These are phyloP conservation scores for Scaptomyza polygonia DNA, from an alignment of 2,888 invertebrate species.

Conservation along the genomic window DNA sequence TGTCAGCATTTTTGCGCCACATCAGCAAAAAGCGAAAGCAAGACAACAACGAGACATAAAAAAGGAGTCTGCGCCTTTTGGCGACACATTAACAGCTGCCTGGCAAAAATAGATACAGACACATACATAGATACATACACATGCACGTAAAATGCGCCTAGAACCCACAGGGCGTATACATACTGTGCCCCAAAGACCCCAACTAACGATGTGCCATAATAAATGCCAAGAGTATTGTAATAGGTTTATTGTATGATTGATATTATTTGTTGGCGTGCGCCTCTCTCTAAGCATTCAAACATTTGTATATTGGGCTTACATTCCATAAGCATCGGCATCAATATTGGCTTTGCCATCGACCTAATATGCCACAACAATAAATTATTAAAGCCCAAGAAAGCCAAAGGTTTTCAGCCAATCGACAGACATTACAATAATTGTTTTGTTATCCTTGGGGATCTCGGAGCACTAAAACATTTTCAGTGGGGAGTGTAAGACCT, in stretches of 20 bases:
- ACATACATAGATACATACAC: slow-evolving; percentile 11
- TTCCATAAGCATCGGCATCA: slow-evolving; percentile 34
- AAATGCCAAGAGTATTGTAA: slow-evolving; percentile 55
- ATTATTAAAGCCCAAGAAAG: slow-evolving; percentile 42
- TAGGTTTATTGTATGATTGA: slow-evolving; percentile 74
- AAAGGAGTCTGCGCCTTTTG: slow-evolving; percentile 29
- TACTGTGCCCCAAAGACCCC: not conserved
- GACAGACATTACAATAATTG: slow-evolving; percentile 44
- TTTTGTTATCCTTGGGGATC: slow-evolving; percentile 41
- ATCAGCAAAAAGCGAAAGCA: slow-evolving; percentile 30
- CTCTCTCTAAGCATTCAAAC: not conserved
- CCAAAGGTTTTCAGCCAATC: slow-evolving; percentile 19
- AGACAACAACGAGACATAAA: not conserved
- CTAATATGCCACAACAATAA: slow-evolving; percentile 43
- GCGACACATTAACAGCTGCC: slow-evolving; percentile 60
- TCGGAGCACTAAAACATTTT: not conserved
- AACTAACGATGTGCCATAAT: slow-evolving; percentile 22
- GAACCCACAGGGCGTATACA: slow-evolving; percentile 28
- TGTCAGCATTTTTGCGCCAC: slow-evolving; percentile 22
- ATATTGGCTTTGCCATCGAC: slow-evolving; percentile 12
- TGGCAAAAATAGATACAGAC: slow-evolving; percentile 8
- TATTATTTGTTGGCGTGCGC: slow-evolving; percentile 45
- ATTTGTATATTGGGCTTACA: slow-evolving; percentile 27
- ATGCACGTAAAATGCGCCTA: slow-evolving; percentile 39
- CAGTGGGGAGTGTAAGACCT: too few species aligned